These are phyloP conservation scores for Urechis unicinctus DNA, from an alignment of 2,888 invertebrate genomes.

Conservation along the genomic window DNA sequence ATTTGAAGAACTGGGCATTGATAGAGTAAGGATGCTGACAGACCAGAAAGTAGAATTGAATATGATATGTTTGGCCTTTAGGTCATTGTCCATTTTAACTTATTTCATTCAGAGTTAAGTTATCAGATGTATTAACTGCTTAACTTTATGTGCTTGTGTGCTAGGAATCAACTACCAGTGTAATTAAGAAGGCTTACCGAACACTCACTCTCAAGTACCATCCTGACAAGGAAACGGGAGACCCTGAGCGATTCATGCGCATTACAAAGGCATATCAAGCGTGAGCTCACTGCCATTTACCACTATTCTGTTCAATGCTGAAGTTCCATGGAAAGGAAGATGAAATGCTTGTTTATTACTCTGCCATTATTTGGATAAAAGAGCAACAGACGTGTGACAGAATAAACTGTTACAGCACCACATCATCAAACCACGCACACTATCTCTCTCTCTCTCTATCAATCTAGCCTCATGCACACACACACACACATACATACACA, in stretches of 20 bases:
- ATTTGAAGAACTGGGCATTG: slow-evolving; percentile 87
- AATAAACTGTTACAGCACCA: no score
- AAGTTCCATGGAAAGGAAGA: no score
- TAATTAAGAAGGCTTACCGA: slow-evolving; percentile 93
- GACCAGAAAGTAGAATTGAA: no score
- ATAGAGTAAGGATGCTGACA: slow-evolving; percentile 58
- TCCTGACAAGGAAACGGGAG: slow-evolving; percentile 75
- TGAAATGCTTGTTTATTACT: no score
- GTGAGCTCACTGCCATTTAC: slow-evolving; percentile 35
- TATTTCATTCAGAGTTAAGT: not conserved
- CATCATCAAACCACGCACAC: no score
- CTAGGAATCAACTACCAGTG: slow-evolving; percentile 74
- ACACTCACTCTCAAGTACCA: slow-evolving; percentile 87
- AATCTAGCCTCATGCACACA: no score
- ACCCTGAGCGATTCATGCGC: slow-evolving; percentile 95
- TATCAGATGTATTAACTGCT: not conserved
- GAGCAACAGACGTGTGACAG: no score
- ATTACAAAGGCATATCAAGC: slow-evolving; percentile 77
- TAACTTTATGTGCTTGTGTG: not conserved
- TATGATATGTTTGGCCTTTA: not conserved
- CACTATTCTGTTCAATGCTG: no score
- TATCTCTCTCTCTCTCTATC: no score
- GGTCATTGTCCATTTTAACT: not conserved
- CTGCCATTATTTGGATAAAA: no score
- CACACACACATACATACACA: no score